Conservation (phyloP, 2,888 invertebrate species). For the Cryptus armator region DNA sequence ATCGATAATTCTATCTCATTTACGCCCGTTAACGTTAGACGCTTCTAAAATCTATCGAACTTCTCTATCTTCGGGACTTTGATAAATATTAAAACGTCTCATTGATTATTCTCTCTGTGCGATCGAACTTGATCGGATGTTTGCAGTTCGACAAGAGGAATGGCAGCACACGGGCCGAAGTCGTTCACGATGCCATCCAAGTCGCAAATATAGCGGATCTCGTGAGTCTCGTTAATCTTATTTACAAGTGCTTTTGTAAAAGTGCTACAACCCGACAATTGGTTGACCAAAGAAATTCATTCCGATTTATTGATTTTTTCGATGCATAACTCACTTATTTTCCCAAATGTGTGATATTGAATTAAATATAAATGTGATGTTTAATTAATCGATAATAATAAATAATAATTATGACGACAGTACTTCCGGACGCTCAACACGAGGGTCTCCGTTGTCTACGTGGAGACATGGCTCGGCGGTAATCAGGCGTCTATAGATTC, state of each 20-base stretch:
- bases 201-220: conserved; percentile 99
- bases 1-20: conserved; percentile 2
- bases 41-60: background rate
- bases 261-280: too few species aligned
- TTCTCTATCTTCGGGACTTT: background rate
- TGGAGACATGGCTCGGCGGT: conserved; percentile 98
- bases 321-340: too few species aligned
- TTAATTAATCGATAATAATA: too few species aligned
- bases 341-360: too few species aligned
- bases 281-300: too few species aligned
- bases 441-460: conserved; percentile 97
- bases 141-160: conserved; percentile 94
- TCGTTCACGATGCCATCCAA: conserved; percentile 98
- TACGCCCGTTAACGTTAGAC: background rate
- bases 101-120: conserved; percentile 19
- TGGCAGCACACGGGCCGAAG: conserved; percentile 94
- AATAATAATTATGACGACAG: conserved; percentile 85
- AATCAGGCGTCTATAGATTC: conserved; percentile 94
- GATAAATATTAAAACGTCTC: background rate
- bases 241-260: background rate
- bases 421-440: conserved; percentile 97
- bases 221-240: conserved; percentile 87
- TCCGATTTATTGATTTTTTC: too few species aligned
- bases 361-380: too few species aligned
- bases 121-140: conserved; percentile 11